Evolutionary conservation across 2,113 vertebrate genomes (phyloP).

Genomic region (Chloropsis hardwickii): DNA sequence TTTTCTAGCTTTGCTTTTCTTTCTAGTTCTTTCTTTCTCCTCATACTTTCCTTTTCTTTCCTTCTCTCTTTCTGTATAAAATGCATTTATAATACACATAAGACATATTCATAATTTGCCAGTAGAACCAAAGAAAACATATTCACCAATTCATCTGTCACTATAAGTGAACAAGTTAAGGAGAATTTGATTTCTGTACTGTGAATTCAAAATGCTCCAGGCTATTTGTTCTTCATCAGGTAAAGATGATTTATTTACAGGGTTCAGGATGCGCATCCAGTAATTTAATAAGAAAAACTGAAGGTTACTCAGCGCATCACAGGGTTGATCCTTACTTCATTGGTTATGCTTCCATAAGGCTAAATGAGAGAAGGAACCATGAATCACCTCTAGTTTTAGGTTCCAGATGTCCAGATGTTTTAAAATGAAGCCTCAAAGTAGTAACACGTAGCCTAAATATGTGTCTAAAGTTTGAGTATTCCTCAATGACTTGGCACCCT

Average conservation of each 20-base stretch:
- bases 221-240: not conserved
- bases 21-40: not conserved
- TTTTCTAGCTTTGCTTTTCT: not conserved
- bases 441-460: not conserved
- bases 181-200: not conserved
- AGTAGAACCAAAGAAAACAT: not conserved
- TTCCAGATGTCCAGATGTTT: not conserved
- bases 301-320: not conserved
- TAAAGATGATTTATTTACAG: not conserved
- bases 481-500: not conserved
- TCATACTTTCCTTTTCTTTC: not conserved
- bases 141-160: not conserved
- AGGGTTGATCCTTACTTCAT: not conserved
- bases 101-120: not conserved
- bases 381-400: not conserved
- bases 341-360: not conserved
- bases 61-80: not conserved
- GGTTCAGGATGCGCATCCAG: not conserved
- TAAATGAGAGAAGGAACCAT: not conserved
- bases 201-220: not conserved
- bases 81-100: not conserved
- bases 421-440: not conserved
- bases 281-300: not conserved
- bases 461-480: not conserved
- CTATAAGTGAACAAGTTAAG: not conserved